Conservation (phyloP, 2,113 vertebrate genomes). For the Picathartes gymnocephalus region DNA sequence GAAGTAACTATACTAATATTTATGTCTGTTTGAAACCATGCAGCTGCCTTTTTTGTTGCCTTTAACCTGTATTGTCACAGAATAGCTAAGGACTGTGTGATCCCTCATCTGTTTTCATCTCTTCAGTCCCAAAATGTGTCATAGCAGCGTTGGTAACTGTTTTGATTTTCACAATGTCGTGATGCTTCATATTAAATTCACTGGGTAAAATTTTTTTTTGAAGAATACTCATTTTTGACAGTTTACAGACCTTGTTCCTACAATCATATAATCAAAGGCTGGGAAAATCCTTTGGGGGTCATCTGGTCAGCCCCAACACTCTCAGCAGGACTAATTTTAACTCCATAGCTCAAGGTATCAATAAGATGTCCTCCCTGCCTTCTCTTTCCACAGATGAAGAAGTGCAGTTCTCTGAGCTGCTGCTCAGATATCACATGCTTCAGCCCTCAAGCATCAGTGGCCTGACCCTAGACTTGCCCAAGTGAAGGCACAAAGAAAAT, state of each 20-base stretch:
- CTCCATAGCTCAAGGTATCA: neutral
- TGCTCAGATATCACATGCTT: neutral
- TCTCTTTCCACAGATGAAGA: neutral
- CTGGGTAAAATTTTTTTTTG: neutral
- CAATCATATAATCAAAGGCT: neutral
- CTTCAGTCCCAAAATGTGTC: neutral
- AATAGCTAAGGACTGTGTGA: neutral
- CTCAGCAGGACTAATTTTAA: neutral
- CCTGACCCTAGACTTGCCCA: neutral
- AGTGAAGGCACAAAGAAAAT: neutral
- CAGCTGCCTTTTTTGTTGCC: neutral
- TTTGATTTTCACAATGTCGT: neutral
- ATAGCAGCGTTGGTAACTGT: neutral
- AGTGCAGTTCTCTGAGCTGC: neutral
- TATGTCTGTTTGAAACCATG: neutral
- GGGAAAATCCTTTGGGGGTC: neutral
- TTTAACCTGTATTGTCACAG: neutral
- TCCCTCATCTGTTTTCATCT: neutral
- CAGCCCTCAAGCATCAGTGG: neutral
- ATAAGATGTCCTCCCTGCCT: neutral
- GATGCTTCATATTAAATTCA: neutral
- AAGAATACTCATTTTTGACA: neutral
- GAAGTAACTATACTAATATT: neutral
- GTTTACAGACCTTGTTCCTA: neutral
- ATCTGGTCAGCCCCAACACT: neutral